Percentiles rank a stretch among this genome's conserved stretches.
Conservation (phyloP, 2,797 vertebrate genomes). For the Anisognathus igniventris region DNA sequence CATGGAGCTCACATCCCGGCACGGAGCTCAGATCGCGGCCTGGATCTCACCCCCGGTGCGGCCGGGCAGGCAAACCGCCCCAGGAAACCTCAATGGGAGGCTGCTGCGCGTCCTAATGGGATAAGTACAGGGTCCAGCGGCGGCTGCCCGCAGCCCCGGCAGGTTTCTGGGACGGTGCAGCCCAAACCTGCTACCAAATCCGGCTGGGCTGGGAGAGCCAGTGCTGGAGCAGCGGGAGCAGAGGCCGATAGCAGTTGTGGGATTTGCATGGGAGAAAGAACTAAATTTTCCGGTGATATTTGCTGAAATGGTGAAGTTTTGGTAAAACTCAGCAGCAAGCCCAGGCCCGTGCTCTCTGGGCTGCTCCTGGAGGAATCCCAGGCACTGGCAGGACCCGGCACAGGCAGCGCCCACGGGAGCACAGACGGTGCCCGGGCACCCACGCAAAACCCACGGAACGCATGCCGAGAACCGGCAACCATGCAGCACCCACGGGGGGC, state of each 20-base stretch:
- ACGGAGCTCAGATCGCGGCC: background rate
- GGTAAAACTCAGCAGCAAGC: background rate
- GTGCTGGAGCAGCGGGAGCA: background rate
- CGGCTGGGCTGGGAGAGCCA: background rate
- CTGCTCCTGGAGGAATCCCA: background rate
- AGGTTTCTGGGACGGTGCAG: background rate
- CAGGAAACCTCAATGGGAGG: constrained; percentile 70
- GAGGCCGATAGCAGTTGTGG: background rate
- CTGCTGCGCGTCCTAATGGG: constrained; percentile 57
- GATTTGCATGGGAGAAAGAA: background rate
- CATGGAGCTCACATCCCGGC: background rate
- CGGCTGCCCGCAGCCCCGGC: constrained; percentile 41
- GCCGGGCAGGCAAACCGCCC: constrained; percentile 55
- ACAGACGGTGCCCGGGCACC: background rate
- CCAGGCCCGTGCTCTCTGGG: background rate
- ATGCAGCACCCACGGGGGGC: background rate
- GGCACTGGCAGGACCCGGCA: background rate
- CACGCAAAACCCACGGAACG: background rate
- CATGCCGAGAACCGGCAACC: background rate
- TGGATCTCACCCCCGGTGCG: background rate
- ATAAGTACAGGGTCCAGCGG: constrained; percentile 66
- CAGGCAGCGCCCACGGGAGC: background rate
- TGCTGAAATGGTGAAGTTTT: background rate
- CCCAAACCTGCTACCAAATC: background rate
- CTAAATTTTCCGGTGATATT: background rate